A percentile compares a stretch with the other conserved stretches of the same genome.
Conservation (phyloP, 2,888 invertebrate genomes). For the Zygothrica quintamaculata region DNA sequence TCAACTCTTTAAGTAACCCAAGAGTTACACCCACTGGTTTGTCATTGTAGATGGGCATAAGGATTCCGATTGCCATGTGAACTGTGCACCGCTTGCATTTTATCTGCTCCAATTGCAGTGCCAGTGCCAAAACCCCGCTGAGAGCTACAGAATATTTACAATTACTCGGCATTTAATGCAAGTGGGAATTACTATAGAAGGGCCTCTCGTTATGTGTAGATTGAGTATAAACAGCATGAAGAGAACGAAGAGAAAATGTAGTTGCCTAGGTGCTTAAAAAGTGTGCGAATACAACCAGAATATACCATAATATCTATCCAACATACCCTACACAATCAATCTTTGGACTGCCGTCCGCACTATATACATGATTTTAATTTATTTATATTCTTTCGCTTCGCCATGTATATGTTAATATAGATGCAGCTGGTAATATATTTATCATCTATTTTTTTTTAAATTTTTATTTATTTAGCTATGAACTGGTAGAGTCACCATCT, state of each 20-base stretch:
- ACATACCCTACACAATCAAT: conserved; percentile 28
- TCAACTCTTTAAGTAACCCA: background rate
- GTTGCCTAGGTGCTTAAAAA: conserved; percentile 9
- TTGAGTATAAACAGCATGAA: background rate
- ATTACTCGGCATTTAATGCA: conserved; percentile 76
- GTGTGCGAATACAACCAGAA: conserved; percentile 5
- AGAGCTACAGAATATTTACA: conserved; percentile 66
- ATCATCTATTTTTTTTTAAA: too few species aligned
- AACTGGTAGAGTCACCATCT: too few species aligned
- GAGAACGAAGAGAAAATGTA: background rate
- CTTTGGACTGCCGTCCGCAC: too few species aligned
- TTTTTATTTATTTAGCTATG: too few species aligned
- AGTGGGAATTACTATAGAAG: conserved; percentile 71
- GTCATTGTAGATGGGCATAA: conserved; percentile 6
- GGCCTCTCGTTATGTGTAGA: background rate
- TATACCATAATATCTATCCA: background rate
- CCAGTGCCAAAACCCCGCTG: conserved; percentile 26
- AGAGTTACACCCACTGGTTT: conserved; percentile 1
- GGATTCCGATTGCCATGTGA: conserved; percentile 53
- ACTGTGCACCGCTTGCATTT: conserved; percentile 61
- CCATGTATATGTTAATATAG: too few species aligned
- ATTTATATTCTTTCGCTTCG: too few species aligned
- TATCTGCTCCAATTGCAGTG: conserved; percentile 75
- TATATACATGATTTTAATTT: too few species aligned
- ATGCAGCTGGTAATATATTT: too few species aligned